These are phyloP conservation scores for Amphimallon solstitiale DNA, from an alignment of 2,888 invertebrate species.

Conservation along the genomic window DNA sequence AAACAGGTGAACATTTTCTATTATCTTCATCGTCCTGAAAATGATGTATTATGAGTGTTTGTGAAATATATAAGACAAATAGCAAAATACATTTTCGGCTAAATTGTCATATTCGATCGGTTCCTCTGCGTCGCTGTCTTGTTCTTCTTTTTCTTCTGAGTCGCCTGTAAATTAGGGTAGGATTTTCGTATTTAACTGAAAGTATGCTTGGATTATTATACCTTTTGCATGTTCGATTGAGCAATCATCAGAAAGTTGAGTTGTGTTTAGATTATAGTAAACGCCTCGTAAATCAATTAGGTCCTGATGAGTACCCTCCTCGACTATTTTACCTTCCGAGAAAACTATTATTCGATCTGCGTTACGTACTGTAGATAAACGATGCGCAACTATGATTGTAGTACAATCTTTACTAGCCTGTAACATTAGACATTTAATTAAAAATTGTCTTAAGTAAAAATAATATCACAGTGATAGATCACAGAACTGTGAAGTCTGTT, in stretches of 20 bases:
- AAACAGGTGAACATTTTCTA: slow-evolving; percentile 39
- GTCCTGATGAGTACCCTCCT: slow-evolving; percentile 76
- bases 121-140: slow-evolving; percentile 20
- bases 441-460: too few species aligned
- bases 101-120: slow-evolving; percentile 15
- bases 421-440: slow-evolving; percentile 36
- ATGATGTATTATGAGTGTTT: neutral
- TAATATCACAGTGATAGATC: too few species aligned
- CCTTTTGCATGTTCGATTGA: slow-evolving; percentile 17
- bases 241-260: slow-evolving; percentile 63
- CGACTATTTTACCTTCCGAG: slow-evolving; percentile 74
- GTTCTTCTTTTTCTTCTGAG: slow-evolving; percentile 3
- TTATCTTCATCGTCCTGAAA: slow-evolving; percentile 23
- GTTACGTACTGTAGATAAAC: slow-evolving; percentile 77
- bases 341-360: slow-evolving; percentile 81
- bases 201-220: neutral
- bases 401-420: slow-evolving; percentile 79
- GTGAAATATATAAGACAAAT: neutral
- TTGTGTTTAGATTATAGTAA: slow-evolving; percentile 76
- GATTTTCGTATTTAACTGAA: neutral
- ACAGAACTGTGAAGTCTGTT: too few species aligned
- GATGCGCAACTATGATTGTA: slow-evolving; percentile 82
- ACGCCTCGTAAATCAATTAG: slow-evolving; percentile 72
- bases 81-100: neutral
- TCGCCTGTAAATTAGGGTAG: neutral